phyloP scores from a whole-genome alignment of 2,113 vertebrate genomes.

The Patagioenas fasciata region DNA sequence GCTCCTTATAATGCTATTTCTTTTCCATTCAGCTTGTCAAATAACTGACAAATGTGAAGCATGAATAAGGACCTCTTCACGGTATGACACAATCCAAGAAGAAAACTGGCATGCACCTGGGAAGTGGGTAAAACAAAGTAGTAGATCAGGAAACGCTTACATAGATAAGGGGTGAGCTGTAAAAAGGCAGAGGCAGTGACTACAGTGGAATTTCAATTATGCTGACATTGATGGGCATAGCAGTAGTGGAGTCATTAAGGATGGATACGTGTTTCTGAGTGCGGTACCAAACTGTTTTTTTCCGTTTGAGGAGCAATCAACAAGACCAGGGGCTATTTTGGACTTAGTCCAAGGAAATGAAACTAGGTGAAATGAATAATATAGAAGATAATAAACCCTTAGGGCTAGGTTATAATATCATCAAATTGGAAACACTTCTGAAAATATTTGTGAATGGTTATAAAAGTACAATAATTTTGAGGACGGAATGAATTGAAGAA shows the following conservation, averaged over 20 bases:
- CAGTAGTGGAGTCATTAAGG: slow-evolving; percentile 69
- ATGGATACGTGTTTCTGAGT: slow-evolving; percentile 55
- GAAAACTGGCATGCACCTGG: neutral
- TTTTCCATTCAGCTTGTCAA: slow-evolving; percentile 45
- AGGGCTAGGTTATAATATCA: slow-evolving; percentile 79
- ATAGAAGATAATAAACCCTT: slow-evolving; percentile 79
- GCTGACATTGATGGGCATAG: slow-evolving; percentile 72
- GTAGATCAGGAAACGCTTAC: slow-evolving; percentile 21
- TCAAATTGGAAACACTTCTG: slow-evolving; percentile 76
- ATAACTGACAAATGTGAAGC: slow-evolving; percentile 43
- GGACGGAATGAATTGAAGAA: slow-evolving; percentile 72
- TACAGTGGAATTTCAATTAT: slow-evolving; percentile 67
- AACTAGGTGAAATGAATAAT: slow-evolving; percentile 81
- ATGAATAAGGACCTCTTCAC: slow-evolving; percentile 49
- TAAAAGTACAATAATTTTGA: slow-evolving; percentile 74
- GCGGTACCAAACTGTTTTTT: slow-evolving; percentile 55
- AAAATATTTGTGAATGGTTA: slow-evolving; percentile 80
- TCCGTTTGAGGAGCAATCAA: slow-evolving; percentile 73
- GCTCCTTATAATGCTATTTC: slow-evolving; percentile 16
- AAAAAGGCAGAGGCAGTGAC: slow-evolving; percentile 66
- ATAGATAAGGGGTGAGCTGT: slow-evolving; percentile 37
- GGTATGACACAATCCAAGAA: slow-evolving; percentile 29
- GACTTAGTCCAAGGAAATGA: slow-evolving; percentile 78
- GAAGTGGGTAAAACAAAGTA: slow-evolving; percentile 41
- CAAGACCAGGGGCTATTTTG: slow-evolving; percentile 80